These are phyloP conservation scores for Idaea dimidiata DNA, from an alignment of 2,888 invertebrate genomes.

Conservation along the genomic window DNA sequence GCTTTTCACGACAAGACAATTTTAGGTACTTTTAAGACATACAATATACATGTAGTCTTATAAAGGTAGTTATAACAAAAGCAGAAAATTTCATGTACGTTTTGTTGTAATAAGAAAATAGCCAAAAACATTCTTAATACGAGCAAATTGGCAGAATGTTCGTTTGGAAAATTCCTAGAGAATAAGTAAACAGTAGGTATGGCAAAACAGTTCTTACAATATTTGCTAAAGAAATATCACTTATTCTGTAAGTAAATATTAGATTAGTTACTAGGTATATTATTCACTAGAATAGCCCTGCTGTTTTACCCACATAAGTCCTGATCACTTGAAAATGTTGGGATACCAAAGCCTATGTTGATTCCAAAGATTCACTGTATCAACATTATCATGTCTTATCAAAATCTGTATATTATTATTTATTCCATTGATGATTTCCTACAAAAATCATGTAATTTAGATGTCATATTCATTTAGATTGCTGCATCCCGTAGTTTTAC, in stretches of 20 bases:
- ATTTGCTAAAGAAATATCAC: neutral
- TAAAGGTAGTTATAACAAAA: neutral
- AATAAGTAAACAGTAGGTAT: neutral
- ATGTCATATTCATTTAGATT: too few relatives aligned
- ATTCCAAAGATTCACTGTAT: too few relatives aligned
- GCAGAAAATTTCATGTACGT: neutral
- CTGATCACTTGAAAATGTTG: neutral
- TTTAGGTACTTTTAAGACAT: too few relatives aligned
- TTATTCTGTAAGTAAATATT: neutral
- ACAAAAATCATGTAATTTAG: too few relatives aligned
- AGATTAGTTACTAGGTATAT: neutral
- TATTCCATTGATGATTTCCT: too few relatives aligned
- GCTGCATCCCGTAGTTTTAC: too few relatives aligned
- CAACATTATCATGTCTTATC: too few relatives aligned
- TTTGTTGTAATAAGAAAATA: neutral
- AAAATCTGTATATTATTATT: too few relatives aligned
- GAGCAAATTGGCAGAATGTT: neutral
- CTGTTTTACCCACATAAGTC: too few relatives aligned
- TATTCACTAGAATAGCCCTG: neutral
- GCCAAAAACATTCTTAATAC: neutral
- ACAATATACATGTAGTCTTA: too few relatives aligned
- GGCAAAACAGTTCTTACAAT: neutral
- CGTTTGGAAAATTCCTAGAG: neutral
- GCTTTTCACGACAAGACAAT: too few relatives aligned
- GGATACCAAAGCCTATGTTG: too few relatives aligned